Conservation (phyloP, 2,113 vertebrate genomes). For the Dicerorhinus sumatrensis region DNA sequence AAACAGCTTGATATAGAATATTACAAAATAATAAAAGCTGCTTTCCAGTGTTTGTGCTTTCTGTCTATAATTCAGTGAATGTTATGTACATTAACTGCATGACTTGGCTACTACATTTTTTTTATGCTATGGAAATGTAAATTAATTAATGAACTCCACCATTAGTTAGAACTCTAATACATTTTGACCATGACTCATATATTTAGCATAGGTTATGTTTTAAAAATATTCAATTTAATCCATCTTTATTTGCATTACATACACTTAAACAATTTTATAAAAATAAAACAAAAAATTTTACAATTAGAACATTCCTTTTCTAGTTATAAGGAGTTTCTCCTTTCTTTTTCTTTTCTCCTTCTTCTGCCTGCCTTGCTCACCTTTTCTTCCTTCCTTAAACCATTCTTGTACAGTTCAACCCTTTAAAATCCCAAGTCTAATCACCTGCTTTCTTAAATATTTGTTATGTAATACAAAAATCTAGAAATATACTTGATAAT, state of each 20-base stretch:
- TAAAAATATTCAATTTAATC: not conserved
- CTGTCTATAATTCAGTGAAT: not conserved
- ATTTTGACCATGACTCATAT: not conserved
- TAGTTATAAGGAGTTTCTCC: not conserved
- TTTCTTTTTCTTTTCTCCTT: not conserved
- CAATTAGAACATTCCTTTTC: not conserved
- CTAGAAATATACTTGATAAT: not conserved
- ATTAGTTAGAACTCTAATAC: not conserved
- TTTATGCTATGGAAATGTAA: slow-evolving; percentile 18
- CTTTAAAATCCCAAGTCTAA: not conserved
- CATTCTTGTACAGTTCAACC: not conserved
- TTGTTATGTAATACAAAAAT: slow-evolving; percentile 19
- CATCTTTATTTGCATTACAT: not conserved
- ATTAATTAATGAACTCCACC: slow-evolving; percentile 20
- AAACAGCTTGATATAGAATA: slow-evolving; percentile 23
- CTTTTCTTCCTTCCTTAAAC: not conserved
- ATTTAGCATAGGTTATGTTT: not conserved
- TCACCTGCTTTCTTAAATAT: not conserved
- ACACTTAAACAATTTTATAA: slow-evolving; percentile 12
- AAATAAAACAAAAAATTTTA: not conserved
- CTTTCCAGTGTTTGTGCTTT: not conserved
- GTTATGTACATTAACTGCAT: not conserved
- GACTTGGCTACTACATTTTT: not conserved
- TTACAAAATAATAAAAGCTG: slow-evolving; percentile 8
- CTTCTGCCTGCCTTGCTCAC: not conserved